These are phyloP conservation scores for Sciurus niger DNA, from an alignment of 2,113 vertebrate species.

Conservation along the genomic window DNA sequence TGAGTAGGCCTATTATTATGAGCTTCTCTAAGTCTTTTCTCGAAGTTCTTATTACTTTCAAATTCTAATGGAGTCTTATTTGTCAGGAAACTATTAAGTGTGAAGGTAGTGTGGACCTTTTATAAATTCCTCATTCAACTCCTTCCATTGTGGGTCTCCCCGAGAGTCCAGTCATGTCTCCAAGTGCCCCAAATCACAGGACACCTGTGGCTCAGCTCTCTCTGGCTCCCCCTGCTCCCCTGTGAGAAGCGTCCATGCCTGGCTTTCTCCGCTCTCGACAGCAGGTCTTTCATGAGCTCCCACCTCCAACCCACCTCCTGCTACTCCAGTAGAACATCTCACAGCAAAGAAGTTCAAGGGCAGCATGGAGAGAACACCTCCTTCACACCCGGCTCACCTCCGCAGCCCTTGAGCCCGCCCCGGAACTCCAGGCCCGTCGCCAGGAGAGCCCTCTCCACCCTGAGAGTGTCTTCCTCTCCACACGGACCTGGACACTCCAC, in stretches of 20 bases:
- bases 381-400: slow-evolving; percentile 83
- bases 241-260: neutral
- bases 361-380: neutral
- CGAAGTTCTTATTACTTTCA: slow-evolving; percentile 17
- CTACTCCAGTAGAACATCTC: neutral
- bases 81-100: slow-evolving; percentile 26
- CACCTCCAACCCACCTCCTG: neutral
- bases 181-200: neutral
- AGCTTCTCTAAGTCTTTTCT: slow-evolving; percentile 40
- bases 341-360: neutral
- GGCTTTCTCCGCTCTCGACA: neutral
- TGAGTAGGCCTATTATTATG: neutral
- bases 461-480: slow-evolving; percentile 25
- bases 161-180: neutral
- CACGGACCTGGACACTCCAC: slow-evolving; percentile 61
- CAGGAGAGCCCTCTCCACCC: slow-evolving; percentile 81
- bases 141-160: neutral
- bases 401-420: slow-evolving; percentile 84
- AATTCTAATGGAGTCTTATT: neutral
- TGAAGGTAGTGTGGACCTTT: neutral
- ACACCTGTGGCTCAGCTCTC: neutral
- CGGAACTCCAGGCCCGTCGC: slow-evolving; percentile 89
- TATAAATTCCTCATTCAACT: neutral
- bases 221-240: neutral
- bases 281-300: neutral